phyloP scores from a whole-genome alignment of 2,113 vertebrate genomes.

The Neolamprologus sp. region DNA sequence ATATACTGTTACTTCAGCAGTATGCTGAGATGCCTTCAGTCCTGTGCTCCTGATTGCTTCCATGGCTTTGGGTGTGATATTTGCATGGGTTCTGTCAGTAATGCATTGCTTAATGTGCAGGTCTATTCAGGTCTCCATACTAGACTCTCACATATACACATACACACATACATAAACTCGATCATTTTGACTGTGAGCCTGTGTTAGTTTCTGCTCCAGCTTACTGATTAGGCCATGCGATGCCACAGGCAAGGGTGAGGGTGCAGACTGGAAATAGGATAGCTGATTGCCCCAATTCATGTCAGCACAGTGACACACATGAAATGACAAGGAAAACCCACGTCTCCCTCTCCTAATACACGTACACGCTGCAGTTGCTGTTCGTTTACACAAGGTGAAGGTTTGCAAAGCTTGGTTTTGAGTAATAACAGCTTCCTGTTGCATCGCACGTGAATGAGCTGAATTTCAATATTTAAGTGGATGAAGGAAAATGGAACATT shows the following conservation, averaged over 20 bases:
- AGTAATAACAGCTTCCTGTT: background rate
- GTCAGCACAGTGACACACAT: slow-evolving; percentile 24
- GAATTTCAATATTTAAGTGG: background rate
- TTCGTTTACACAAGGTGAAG: background rate
- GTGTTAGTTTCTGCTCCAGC: background rate
- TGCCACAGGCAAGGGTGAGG: slow-evolving; percentile 22
- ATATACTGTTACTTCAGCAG: background rate
- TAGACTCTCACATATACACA: background rate
- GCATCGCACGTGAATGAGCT: background rate
- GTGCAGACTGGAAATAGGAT: slow-evolving; percentile 31
- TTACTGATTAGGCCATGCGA: slow-evolving; percentile 14
- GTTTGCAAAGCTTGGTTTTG: background rate
- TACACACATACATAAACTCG: background rate
- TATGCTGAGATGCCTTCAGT: background rate
- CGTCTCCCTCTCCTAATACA: background rate
- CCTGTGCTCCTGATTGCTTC: background rate
- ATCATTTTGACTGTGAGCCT: background rate
- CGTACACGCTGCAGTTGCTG: background rate
- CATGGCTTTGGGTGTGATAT: background rate
- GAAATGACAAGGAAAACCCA: background rate
- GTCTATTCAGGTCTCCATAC: background rate
- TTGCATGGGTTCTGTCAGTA: background rate
- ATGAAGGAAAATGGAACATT: slow-evolving; percentile 6
- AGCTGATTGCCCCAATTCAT: slow-evolving; percentile 20
- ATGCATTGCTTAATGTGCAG: background rate